Conservation (phyloP, 2,113 vertebrate species). For the Sebastes fasciatus region DNA sequence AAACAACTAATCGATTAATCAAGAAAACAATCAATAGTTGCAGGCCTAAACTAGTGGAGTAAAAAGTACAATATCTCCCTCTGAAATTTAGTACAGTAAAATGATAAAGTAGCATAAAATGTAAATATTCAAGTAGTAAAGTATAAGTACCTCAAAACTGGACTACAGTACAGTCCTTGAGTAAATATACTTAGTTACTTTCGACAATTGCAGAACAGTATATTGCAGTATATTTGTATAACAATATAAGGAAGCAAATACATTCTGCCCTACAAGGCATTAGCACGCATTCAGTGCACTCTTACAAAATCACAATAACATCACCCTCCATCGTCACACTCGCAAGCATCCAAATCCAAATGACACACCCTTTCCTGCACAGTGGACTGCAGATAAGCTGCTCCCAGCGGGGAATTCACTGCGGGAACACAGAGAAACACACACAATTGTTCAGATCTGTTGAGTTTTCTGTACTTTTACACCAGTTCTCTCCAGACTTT, state of each 20-base stretch:
- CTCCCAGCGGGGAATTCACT: slow-evolving; percentile 62
- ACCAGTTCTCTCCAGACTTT: slow-evolving; percentile 20
- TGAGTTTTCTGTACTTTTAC: slow-evolving; percentile 39
- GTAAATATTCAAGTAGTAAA: background rate
- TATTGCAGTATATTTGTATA: slow-evolving; percentile 6
- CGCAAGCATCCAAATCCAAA: slow-evolving; percentile 69
- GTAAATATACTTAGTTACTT: background rate
- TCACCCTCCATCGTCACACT: slow-evolving; percentile 57
- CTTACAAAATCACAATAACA: slow-evolving; percentile 65
- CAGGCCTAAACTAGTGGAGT: no score
- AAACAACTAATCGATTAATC: no score
- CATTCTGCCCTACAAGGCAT: slow-evolving; percentile 22
- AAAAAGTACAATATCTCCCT: background rate
- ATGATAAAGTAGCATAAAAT: background rate
- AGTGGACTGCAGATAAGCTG: slow-evolving; percentile 78
- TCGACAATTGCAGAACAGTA: background rate
- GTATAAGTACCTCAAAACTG: background rate
- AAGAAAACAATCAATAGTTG: no score
- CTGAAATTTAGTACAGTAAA: background rate
- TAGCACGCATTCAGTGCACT: slow-evolving; percentile 22
- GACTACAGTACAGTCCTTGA: background rate
- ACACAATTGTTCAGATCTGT: slow-evolving; percentile 33
- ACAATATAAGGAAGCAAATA: slow-evolving; percentile 53
- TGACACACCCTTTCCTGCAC: slow-evolving; percentile 83
- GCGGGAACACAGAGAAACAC: slow-evolving; percentile 32